Base-by-base conservation (phyloP, 2,113 vertebrate genomes). In the Otis tarda region DNA sequence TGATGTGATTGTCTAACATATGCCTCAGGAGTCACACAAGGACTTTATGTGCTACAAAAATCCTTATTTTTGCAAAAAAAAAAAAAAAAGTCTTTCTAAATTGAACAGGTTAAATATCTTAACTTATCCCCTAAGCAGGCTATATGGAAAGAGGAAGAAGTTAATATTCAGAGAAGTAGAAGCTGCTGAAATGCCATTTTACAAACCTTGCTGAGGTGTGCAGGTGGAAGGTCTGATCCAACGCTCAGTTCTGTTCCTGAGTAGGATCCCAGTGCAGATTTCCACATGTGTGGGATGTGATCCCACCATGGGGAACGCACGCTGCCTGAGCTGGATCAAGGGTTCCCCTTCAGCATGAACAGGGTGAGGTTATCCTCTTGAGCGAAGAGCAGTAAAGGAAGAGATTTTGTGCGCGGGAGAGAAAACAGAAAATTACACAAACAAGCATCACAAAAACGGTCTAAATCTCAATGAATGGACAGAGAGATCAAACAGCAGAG, bases 271-370 rank as follows among this genome's bases (percentile, higher is more conserved):
- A 68, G 23, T 16, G 27, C 12, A 43, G 39, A 77, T 86, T 77
- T 65, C n/a, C 2, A 1, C 8, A 16, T 1, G 1, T 14, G 30
- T 1, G 2, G 82, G 52, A 76, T 19, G n/a, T 65, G 50, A 47
- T 64, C 37, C 53, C 49, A 14, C 0, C 1, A 39, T 43, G 27
- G 35, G n/a, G 65, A 90, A 64, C 10, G 27, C 57, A 60, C 18
- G 23, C 31, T 2, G 2, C 22, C 23, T 2, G 12, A 86, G 25
- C 25, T 1, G 2, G 28, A 59, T 37, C 2, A 2, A 67, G 31
- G 20, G 12, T 10, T 90, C 9, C 20, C 25, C 52, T 59, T 79
- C 65, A 82, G n/a, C 20, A 4, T 1, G 0, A 74, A 84, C 14
- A 74, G 52, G 31, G n/a, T 53, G 56, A 71, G 33, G 23, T 43